These are phyloP conservation scores for Geococcyx californianus DNA, from an alignment of 2,113 vertebrate genomes.

Conservation along the genomic window DNA sequence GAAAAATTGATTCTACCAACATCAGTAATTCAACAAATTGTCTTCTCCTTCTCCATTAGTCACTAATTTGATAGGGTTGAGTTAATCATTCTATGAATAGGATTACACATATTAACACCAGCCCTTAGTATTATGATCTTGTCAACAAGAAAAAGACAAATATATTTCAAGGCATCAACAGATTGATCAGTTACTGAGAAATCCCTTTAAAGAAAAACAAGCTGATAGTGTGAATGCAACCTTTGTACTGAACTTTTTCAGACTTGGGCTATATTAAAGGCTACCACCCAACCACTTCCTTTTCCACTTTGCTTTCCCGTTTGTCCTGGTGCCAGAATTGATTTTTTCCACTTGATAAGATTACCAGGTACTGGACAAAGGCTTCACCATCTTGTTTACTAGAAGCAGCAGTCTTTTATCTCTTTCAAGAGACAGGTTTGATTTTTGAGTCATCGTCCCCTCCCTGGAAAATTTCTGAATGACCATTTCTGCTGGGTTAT, in stretches of 20 bases:
- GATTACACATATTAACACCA: neutral
- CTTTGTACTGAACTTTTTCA: neutral
- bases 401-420: neutral
- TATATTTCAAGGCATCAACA: neutral
- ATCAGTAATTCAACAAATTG: slow-evolving; percentile 13
- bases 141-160: neutral
- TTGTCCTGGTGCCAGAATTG: neutral
- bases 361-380: neutral
- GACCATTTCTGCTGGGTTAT: neutral
- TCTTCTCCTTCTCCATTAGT: slow-evolving; percentile 34
- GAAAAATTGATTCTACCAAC: slow-evolving; percentile 10
- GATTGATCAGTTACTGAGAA: slow-evolving; percentile 7
- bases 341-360: neutral
- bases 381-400: neutral
- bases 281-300: neutral
- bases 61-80: neutral
- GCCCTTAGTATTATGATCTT: neutral
- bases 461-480: neutral
- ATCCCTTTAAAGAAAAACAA: slow-evolving; percentile 8
- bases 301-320: neutral
- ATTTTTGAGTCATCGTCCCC: neutral
- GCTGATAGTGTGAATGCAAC: neutral
- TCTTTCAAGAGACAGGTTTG: neutral
- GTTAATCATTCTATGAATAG: slow-evolving; percentile 11
- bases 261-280: neutral